Conservation (phyloP, 2,113 vertebrate species). For the Natator depressus region DNA sequence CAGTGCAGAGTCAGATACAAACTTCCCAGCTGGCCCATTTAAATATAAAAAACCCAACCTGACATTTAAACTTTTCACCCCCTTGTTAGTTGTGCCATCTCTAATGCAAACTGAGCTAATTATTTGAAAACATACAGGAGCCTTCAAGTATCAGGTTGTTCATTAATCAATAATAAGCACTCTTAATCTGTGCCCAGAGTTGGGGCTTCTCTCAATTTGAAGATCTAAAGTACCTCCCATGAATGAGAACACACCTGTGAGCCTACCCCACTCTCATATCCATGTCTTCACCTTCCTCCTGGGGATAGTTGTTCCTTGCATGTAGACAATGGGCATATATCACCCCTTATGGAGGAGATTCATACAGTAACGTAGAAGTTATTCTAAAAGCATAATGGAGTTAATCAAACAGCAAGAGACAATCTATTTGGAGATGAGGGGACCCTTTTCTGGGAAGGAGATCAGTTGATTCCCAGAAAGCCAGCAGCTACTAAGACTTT, state of each 20-base stretch:
- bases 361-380: background rate
- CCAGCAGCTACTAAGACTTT: background rate
- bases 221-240: background rate
- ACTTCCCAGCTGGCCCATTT: background rate
- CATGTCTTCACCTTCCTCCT: background rate
- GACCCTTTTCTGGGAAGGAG: background rate
- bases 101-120: background rate
- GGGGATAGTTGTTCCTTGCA: background rate
- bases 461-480: background rate
- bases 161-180: background rate
- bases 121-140: background rate
- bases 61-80: background rate
- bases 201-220: slow-evolving; percentile 7
- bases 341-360: background rate
- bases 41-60: background rate
- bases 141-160: background rate
- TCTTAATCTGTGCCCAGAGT: background rate
- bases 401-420: background rate
- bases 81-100: background rate
- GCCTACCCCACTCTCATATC: background rate
- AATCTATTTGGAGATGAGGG: background rate
- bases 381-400: background rate
- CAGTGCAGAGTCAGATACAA: background rate
- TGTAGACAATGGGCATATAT: background rate
- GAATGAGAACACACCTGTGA: background rate